Percentiles rank a stretch among this genome's conserved stretches.
These are phyloP conservation scores for Phymastichus coffea DNA, from an alignment of 1,140 invertebrate genomes.

Conservation along the genomic window DNA sequence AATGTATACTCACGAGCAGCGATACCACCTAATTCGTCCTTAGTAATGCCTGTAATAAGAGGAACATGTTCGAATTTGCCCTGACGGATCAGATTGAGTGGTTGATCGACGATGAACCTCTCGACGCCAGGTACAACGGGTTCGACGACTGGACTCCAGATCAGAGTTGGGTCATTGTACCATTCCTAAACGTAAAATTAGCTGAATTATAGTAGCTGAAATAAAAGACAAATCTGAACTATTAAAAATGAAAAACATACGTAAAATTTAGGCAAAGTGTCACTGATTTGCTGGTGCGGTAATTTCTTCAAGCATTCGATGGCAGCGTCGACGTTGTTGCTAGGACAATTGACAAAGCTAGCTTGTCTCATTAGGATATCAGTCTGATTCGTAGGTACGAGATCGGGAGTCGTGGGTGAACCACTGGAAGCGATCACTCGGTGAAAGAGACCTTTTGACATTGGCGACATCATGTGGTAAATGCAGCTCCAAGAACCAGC, in stretches of 20 bases:
- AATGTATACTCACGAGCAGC: not conserved
- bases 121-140: constrained; percentile 63
- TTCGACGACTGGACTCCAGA: constrained; percentile 68
- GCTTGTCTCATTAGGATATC: constrained; percentile 66
- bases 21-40: constrained; percentile 70
- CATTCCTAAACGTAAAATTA: constrained; percentile 56
- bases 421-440: constrained; percentile 63
- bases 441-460: constrained; percentile 54
- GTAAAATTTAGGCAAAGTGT: constrained; percentile 19
- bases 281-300: constrained; percentile 23
- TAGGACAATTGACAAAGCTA: constrained; percentile 63
- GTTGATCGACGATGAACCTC: constrained; percentile 62
- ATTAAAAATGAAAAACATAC: constrained; percentile 20
- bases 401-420: constrained; percentile 63
- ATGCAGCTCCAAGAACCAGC: constrained; percentile 65
- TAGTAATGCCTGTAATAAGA: constrained; percentile 64
- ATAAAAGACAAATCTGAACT: not conserved
- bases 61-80: constrained; percentile 65
- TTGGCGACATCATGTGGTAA: constrained; percentile 65
- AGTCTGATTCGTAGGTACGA: constrained; percentile 55
- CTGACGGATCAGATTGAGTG: constrained; percentile 56
- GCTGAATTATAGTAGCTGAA: constrained; percentile 39
- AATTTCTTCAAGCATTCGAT: constrained; percentile 62
- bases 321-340: constrained; percentile 56
- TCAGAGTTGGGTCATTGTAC: constrained; percentile 59